These are phyloP conservation scores for Neolamprologus longior DNA, from an alignment of 2,113 vertebrate species.

Conservation along the genomic window DNA sequence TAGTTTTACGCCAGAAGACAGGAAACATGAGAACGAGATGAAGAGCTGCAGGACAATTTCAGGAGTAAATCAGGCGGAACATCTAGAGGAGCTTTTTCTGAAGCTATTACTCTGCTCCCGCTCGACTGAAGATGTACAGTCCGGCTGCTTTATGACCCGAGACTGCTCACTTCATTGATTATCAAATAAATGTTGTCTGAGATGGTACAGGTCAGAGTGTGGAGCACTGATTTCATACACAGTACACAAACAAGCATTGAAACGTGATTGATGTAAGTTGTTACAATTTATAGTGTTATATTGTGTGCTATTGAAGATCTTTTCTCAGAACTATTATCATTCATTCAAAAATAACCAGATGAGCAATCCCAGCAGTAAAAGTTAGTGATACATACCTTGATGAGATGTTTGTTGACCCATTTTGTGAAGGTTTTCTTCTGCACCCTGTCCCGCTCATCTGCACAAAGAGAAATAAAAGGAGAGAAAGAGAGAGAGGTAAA, in stretches of 20 bases:
- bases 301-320: background rate
- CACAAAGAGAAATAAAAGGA: background rate
- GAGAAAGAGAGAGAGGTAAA: constrained; percentile 9
- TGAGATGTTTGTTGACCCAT: constrained; percentile 99
- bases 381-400: constrained; percentile 79
- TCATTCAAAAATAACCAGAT: background rate
- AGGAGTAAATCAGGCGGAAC: background rate
- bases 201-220: background rate
- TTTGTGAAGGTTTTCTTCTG: constrained; percentile 99
- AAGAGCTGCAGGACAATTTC: background rate
- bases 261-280: background rate
- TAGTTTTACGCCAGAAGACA: background rate
- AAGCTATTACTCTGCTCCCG: background rate
- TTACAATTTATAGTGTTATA: background rate
- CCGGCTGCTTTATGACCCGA: background rate
- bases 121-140: background rate
- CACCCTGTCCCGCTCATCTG: constrained; percentile 97
- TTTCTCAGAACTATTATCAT: background rate
- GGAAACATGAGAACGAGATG: background rate
- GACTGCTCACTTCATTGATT: background rate
- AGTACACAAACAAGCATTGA: rapidly evolving
- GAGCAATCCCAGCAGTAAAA: background rate
- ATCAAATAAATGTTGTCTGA: background rate
- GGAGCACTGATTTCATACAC: background rate
- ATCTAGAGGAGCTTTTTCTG: background rate